Base-by-base conservation (phyloP, 2,888 invertebrate genomes). In the Megaustenia siamemsis region DNA sequence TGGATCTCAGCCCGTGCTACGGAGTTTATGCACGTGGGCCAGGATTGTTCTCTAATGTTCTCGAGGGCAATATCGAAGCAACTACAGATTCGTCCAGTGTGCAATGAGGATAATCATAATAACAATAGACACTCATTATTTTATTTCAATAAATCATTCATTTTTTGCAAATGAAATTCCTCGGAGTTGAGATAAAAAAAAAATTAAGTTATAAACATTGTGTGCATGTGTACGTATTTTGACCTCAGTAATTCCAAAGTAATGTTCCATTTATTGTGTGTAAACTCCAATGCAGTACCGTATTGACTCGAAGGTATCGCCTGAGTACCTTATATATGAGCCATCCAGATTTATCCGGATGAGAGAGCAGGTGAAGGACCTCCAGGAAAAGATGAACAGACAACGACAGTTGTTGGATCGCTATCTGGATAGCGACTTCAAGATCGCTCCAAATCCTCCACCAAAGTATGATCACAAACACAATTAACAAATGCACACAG, bases 361-460 rank as follows among this genome's bases (percentile, higher is more conserved):
- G 83, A 88, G 89, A 71, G 87, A 89, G 40, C 90, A 88, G 81
- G 87, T 92, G 38, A 87, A 89, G 21, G 90, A 90, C 38, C 89
- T 90, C 49, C 90, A 91, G 75, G 90, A 90, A 60, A 90, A 90
- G 87, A 88, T 92, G 89, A 90, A 90, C 87, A 87, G 88, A 10
- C 92, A 92, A 81, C 88, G 89, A 56, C 92, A 92, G 85, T 87
- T 92, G 77, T 86, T 92, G 86, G 92, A 92, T 86, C 89, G 92
- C 81, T 92, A 92, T 87, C 88, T 91, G 81, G 68, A 82, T 69
- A 77, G 68, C 35, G 87, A 87, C 82, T 63, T 75, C 82, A 82
- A 82, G 82, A 82, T 82, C 28, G 28, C 53, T n/a, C 28, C 82
- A 21, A 82, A 28, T 18, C 43, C 80, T 18, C 63, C 71, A 18